phyloP scores from a whole-genome alignment of 2,888 invertebrate species.

The Apoda limacodes region DNA sequence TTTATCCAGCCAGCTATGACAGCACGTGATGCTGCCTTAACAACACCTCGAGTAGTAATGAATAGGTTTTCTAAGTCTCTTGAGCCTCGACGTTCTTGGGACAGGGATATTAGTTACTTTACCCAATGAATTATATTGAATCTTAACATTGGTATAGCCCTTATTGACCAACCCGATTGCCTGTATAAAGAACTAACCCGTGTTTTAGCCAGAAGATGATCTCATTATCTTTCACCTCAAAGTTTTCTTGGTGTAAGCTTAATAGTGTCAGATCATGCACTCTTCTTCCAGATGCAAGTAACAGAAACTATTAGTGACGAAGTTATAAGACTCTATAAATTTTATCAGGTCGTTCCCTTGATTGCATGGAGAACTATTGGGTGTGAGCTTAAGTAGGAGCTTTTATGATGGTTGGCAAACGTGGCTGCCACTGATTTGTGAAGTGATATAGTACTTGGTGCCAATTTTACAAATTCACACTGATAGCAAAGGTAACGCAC shows the following conservation, averaged over 20 bases:
- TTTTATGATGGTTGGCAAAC: constrained; percentile 5
- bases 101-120: too few species aligned
- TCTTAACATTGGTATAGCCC: too few species aligned
- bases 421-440: constrained; percentile 2
- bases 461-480: constrained; percentile 9
- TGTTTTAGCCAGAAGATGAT: constrained; percentile 18
- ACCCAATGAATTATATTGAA: too few species aligned
- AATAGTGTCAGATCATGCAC: constrained; percentile 13
- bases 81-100: too few species aligned
- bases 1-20: constrained; percentile 16
- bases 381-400: constrained; percentile 2
- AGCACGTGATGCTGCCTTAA: constrained; percentile 13
- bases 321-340: too few species aligned
- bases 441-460: constrained; percentile 12
- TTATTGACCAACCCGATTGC: constrained; percentile 11
- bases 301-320: too few species aligned
- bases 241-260: neutral
- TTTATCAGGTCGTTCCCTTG: constrained; percentile 8
- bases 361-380: constrained; percentile 5
- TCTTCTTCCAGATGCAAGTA: constrained; percentile 11
- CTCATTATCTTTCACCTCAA: too few species aligned
- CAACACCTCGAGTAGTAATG: constrained; percentile 7
- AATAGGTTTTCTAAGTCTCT: too few species aligned
- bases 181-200: constrained; percentile 6
- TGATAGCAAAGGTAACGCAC: constrained; percentile 9